phyloP scores from a whole-genome alignment of 1,140 invertebrate species.

The Drosophila sp. region DNA sequence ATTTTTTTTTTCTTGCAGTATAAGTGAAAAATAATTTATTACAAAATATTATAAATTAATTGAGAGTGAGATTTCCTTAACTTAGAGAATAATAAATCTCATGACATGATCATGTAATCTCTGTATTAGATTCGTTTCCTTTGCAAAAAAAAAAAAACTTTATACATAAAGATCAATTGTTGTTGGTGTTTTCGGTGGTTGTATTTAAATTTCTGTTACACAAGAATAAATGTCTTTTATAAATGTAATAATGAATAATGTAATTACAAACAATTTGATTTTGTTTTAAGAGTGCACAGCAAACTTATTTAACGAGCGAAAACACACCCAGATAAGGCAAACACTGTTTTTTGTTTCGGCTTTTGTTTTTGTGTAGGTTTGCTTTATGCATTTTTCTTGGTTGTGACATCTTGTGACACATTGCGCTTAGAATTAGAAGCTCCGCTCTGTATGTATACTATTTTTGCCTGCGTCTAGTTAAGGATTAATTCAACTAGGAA shows the following conservation, averaged over 20 bases:
- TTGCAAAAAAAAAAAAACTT: slow-evolving; percentile 30
- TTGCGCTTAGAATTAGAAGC: slow-evolving; percentile 39
- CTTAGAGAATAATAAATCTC: slow-evolving; percentile 60
- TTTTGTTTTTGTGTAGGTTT: slow-evolving; percentile 11
- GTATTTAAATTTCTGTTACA: slow-evolving; percentile 66
- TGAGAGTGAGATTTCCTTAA: slow-evolving; percentile 57
- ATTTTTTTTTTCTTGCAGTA: neutral
- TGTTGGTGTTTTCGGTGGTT: slow-evolving; percentile 33
- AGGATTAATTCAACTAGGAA: slow-evolving; percentile 77
- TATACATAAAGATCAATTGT: slow-evolving; percentile 43
- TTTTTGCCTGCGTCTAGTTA: slow-evolving; percentile 74
- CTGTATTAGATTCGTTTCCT: slow-evolving; percentile 45
- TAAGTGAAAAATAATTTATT: slow-evolving; percentile 69
- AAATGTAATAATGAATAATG: slow-evolving; percentile 18
- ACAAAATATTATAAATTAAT: slow-evolving; percentile 67
- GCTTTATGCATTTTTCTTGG: slow-evolving; percentile 29
- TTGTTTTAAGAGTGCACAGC: slow-evolving; percentile 52
- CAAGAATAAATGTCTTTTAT: slow-evolving; percentile 64
- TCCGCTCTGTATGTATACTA: slow-evolving; percentile 48
- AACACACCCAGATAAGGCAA: slow-evolving; percentile 70
- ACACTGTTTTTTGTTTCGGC: slow-evolving; percentile 24
- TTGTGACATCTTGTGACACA: slow-evolving; percentile 61
- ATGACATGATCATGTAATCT: slow-evolving; percentile 45
- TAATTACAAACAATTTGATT: slow-evolving; percentile 32
- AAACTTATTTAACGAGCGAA: slow-evolving; percentile 59